A percentile compares a stretch with the other conserved stretches of the same genome.
phyloP scores from a whole-genome alignment of 2,888 invertebrate species.

The Cryptus viduatorius region DNA sequence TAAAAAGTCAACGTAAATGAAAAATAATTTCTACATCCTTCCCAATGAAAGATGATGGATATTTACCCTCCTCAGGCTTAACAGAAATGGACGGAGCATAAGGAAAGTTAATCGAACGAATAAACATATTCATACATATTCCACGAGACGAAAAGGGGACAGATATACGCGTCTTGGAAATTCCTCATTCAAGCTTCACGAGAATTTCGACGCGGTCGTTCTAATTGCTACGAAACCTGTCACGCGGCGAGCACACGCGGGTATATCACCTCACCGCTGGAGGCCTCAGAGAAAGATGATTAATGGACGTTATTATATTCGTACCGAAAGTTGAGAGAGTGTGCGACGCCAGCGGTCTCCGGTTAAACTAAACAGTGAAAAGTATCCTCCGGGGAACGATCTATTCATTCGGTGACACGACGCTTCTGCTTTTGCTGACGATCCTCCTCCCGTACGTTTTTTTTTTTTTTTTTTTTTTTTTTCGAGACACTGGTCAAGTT shows the following conservation, averaged over 20 bases:
- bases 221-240: slow-evolving; percentile 81
- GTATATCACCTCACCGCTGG: slow-evolving; percentile 60
- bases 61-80: background rate
- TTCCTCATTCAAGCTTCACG: slow-evolving; percentile 25
- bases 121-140: slow-evolving; percentile 43
- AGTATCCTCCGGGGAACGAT: slow-evolving; percentile 60
- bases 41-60: background rate
- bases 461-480: slow-evolving; percentile 56
- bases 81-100: background rate
- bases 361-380: slow-evolving; percentile 46
- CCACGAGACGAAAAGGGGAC: background rate
- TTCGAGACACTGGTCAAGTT: slow-evolving; percentile 21
- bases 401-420: slow-evolving; percentile 49
- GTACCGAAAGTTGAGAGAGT: slow-evolving; percentile 27
- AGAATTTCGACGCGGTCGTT: slow-evolving; percentile 75
- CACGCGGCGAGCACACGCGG: slow-evolving; percentile 68
- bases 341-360: slow-evolving; percentile 15
- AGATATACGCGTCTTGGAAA: slow-evolving; percentile 8
- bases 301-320: slow-evolving; percentile 58
- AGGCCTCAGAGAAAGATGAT: slow-evolving; percentile 52
- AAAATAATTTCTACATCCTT: background rate
- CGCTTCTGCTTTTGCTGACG: slow-evolving; percentile 53
- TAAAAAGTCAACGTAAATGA: too few species aligned
- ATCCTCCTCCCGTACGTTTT: slow-evolving; percentile 20
- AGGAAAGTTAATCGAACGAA: slow-evolving; percentile 37